A percentile compares a stretch with the other conserved stretches of the same genome.
Conservation (phyloP, 2,797 vertebrate species). For the Falco columbarius region DNA sequence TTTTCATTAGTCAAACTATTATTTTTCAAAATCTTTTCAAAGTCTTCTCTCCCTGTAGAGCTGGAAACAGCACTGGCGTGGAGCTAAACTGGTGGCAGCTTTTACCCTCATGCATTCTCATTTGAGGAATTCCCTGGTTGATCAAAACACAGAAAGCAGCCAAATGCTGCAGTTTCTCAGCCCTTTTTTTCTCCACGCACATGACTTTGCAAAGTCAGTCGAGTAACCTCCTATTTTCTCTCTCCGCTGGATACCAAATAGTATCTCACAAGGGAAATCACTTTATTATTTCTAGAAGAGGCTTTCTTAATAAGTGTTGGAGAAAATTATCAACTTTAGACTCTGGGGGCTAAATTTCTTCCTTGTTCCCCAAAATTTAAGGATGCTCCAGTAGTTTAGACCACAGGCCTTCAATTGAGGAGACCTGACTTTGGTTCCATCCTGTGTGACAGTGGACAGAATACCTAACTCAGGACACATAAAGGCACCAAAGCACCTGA, state of each 20-base stretch:
- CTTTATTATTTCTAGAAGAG: conserved; percentile 42
- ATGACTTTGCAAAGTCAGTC: background rate
- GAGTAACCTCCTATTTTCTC: conserved; percentile 37
- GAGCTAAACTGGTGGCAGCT: conserved; percentile 31
- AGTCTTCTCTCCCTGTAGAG: background rate
- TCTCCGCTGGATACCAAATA: conserved; percentile 26
- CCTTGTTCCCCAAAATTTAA: background rate
- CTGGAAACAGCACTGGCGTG: background rate
- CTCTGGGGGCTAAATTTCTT: background rate
- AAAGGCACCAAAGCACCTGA: background rate
- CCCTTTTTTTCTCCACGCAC: background rate
- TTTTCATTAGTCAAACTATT: conserved; percentile 36
- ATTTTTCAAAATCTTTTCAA: conserved; percentile 33
- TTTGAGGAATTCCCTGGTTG: conserved; percentile 43
- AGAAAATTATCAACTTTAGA: conserved; percentile 3
- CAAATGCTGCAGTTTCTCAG: conserved; percentile 10
- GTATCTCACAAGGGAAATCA: conserved; percentile 40
- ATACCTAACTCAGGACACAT: background rate
- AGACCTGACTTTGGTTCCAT: background rate
- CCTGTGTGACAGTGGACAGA: background rate
- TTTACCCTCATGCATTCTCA: background rate
- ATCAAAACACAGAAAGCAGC: conserved; percentile 10
- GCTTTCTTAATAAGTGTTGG: conserved; percentile 25
- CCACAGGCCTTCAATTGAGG: background rate
- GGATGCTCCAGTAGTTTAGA: background rate